These are phyloP conservation scores for Macaria notata DNA, from an alignment of 2,888 invertebrate genomes.

Conservation along the genomic window DNA sequence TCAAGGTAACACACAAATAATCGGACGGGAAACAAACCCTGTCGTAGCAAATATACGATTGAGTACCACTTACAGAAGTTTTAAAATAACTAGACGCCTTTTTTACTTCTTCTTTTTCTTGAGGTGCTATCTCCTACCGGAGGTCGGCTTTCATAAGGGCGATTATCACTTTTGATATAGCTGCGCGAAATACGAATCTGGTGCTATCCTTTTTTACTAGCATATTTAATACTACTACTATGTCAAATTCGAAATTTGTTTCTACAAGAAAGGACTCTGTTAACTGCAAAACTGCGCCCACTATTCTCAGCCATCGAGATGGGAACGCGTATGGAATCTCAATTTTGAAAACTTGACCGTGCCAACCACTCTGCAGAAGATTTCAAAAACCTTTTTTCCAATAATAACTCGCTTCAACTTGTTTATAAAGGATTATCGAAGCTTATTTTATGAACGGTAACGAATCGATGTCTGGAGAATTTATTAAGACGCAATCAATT, in stretches of 20 bases:
- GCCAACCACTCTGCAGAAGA: constrained; percentile 30
- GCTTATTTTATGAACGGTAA: constrained; percentile 15
- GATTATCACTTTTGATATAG: too few relatives aligned
- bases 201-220: too few relatives aligned
- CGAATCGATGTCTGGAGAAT: constrained; percentile 26
- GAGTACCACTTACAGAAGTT: too few relatives aligned
- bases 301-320: constrained; percentile 57
- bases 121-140: too few relatives aligned
- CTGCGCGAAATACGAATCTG: too few relatives aligned
- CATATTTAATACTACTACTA: too few relatives aligned
- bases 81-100: too few relatives aligned
- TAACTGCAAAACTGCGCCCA: constrained; percentile 34
- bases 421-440: constrained; percentile 16
- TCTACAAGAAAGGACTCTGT: constrained; percentile 1
- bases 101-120: too few relatives aligned
- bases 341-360: constrained; percentile 47
- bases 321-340: constrained; percentile 53
- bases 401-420: constrained; percentile 15
- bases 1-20: too few relatives aligned
- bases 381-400: constrained; percentile 24
- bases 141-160: too few relatives aligned
- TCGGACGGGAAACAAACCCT: too few relatives aligned
- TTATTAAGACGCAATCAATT: constrained; percentile 25
- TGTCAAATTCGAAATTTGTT: neutral
- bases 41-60: too few relatives aligned